Base-by-base conservation (phyloP, 2,113 vertebrate genomes). In the Falcunculus frontatus region DNA sequence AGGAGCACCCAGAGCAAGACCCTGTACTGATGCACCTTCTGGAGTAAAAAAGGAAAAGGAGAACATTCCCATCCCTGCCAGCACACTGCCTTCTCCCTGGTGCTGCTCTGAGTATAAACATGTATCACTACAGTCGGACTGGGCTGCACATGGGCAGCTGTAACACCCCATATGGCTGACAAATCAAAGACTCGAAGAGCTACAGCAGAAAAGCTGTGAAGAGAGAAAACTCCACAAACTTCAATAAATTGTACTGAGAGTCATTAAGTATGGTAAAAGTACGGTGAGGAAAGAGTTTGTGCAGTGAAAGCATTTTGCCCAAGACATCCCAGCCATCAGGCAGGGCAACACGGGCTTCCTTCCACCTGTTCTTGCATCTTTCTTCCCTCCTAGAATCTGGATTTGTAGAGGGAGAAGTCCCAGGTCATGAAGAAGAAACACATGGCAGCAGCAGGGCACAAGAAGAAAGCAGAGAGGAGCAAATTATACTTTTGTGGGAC, bases 61-160 rank as follows among this genome's bases (percentile, higher is more conserved):
- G 62, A 83, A 18, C 10, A 13, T 41, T 53, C 42, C 83, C 60
- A 29, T 25, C 39, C 32, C 57, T 67, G 35, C 30, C 23, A 4
- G 32, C 32, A 37, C 3, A 22, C 39, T 39, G 50, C 56, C 69
- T 70, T 47, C 60, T 39, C n/a, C 52, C 39, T 39, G 6, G 29
- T 57, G 39, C 67, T 84, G 33, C 52, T 87, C 59, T 11, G n/a
- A 67, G 44, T 8, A 50, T 4, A 46, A 70, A 26, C 16, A 23
- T 7, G 8, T 11, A 16, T 14, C 1, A 0, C 59, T 32, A 12
- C 20, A 25, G 33, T 23, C 1, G 0, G 56, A 18, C 27, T 27
- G 74, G 59, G 53, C 6, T 88, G 47, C 33, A 62, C 5, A 2
- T n/a, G n/a, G n/a, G n/a, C 57, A 63, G 76, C 13, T 46, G 30